Conservation (phyloP, 2,113 vertebrate species). For the Pheucticus melanocephalus region DNA sequence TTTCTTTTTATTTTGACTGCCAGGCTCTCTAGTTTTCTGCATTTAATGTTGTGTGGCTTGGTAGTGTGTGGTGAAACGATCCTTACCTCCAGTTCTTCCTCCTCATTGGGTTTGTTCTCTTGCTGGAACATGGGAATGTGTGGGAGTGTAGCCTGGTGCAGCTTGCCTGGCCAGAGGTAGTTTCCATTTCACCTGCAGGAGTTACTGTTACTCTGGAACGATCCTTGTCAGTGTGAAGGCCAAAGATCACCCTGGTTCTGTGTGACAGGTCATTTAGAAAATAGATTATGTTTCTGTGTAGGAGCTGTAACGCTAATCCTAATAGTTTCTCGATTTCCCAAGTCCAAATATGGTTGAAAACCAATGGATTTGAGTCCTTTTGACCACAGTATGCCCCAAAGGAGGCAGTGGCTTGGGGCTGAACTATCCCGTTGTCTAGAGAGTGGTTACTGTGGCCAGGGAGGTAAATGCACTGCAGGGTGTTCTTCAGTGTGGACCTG, state of each 20-base stretch:
- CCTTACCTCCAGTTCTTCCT: background rate
- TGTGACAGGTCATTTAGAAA: background rate
- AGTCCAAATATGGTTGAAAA: background rate
- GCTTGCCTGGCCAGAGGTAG: background rate
- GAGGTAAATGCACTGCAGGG: background rate
- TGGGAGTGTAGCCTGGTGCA: accelerated
- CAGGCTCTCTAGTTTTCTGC: background rate
- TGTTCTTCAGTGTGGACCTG: accelerated
- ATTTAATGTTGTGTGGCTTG: background rate
- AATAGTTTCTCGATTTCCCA: background rate
- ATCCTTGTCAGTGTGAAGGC: background rate
- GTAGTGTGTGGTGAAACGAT: background rate
- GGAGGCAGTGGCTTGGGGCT: background rate
- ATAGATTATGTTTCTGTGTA: background rate
- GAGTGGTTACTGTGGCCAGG: background rate
- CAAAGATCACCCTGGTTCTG: background rate
- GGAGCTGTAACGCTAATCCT: background rate
- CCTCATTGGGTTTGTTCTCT: background rate
- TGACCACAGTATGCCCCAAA: background rate
- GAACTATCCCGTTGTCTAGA: background rate
- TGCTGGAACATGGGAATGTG: accelerated
- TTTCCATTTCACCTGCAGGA: background rate
- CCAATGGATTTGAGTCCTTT: background rate
- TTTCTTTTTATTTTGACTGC: background rate
- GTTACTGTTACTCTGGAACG: background rate